Conservation (phyloP, 2,797 vertebrate genomes). For the Aulostomus chinensis region DNA sequence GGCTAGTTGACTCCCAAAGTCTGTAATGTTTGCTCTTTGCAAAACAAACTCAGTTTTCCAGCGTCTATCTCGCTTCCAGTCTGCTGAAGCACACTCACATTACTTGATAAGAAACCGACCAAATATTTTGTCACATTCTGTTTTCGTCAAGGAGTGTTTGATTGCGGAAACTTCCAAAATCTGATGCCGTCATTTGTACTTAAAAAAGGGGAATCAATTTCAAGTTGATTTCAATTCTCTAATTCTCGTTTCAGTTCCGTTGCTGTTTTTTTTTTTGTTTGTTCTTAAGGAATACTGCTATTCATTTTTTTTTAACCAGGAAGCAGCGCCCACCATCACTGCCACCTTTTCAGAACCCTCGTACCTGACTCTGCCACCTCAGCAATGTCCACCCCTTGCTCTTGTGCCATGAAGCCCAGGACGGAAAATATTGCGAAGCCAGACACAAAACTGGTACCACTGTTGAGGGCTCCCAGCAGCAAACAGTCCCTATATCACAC, state of each 20-base stretch:
- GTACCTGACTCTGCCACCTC: constrained; percentile 99
- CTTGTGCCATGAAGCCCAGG: constrained; percentile 98
- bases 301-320: constrained; percentile 82
- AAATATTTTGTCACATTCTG: constrained; percentile 27
- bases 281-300: constrained; percentile 54
- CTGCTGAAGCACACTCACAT: too few species aligned
- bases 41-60: not conserved
- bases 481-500: constrained; percentile 99
- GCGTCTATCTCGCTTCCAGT: too few species aligned
- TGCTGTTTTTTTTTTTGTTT: constrained; percentile 54
- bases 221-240: constrained; percentile 19
- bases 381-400: constrained; percentile 99
- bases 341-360: constrained; percentile 87
- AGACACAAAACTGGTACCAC: constrained; percentile 99
- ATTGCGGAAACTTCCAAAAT: constrained; percentile 70
- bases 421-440: constrained; percentile 97
- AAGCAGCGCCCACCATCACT: constrained; percentile 97
- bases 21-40: too few species aligned
- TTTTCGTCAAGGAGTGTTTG: constrained; percentile 73
- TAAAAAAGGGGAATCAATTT: constrained; percentile 38
- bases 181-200: constrained; percentile 62
- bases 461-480: constrained; percentile 99
- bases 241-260: constrained; percentile 52
- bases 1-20: too few species aligned
- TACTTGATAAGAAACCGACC: not conserved